These are phyloP conservation scores for Lophius americanus DNA, from an alignment of 2,797 vertebrate genomes.

Conservation along the genomic window DNA sequence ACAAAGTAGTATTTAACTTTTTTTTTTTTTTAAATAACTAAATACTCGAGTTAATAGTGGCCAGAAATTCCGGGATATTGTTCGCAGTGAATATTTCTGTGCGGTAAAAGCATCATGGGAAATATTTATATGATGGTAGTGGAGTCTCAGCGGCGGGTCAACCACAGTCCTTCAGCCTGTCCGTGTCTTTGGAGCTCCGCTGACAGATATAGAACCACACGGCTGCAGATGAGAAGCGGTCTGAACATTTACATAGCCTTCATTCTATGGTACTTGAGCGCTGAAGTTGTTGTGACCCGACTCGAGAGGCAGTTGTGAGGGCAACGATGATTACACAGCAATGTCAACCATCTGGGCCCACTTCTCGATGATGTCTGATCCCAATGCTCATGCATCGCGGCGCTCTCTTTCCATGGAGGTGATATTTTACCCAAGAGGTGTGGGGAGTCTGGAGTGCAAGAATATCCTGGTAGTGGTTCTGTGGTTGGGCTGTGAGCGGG, in stretches of 20 bases:
- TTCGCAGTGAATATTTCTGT: neutral
- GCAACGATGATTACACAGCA: constrained; percentile 66
- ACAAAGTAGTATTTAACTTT: neutral
- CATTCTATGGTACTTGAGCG: constrained; percentile 47
- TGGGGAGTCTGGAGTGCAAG: constrained; percentile 41
- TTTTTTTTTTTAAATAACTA: no score
- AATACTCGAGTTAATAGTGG: neutral
- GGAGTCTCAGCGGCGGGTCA: neutral
- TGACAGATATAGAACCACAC: neutral
- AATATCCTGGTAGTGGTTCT: constrained; percentile 27
- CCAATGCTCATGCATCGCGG: constrained; percentile 33
- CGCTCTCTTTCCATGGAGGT: constrained; percentile 43
- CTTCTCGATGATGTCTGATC: constrained; percentile 47
- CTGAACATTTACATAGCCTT: constrained; percentile 47
- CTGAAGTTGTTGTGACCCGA: constrained; percentile 43
- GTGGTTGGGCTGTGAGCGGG: constrained; percentile 17
- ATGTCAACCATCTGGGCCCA: constrained; percentile 54
- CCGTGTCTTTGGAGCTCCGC: constrained; percentile 6
- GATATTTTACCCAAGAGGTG: constrained; percentile 62
- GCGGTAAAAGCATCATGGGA: neutral
- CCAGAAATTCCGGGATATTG: neutral
- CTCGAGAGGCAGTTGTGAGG: constrained; percentile 43
- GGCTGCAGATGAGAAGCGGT: constrained; percentile 21
- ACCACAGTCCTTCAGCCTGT: neutral
- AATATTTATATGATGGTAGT: neutral